Evolutionary conservation across 2,113 vertebrate genomes (phyloP), one percentile per base, ranked within the genome.

Genomic region (Bolborhynchus lineola): DNA sequence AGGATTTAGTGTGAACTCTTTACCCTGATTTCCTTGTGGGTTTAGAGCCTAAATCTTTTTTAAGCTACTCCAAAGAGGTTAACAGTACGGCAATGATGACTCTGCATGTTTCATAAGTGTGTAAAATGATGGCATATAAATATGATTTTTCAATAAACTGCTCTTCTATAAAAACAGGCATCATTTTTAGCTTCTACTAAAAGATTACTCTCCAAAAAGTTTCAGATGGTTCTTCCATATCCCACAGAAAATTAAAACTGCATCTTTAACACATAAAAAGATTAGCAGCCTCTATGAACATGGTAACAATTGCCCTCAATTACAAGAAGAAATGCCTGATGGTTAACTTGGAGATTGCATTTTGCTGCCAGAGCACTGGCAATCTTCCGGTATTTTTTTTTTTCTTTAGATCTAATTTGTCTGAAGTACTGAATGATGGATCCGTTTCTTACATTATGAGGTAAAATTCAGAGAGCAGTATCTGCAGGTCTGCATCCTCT

Each of bases 41-140:
- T 93, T 95, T 92, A 88, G 63, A 60, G 44, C 26, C 60, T 44
- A 93, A 88, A 92, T 83, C 64, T 59, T 82, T 89, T 92, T 82
- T 83, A 94, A 95, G 64, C 76, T 76, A 59, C 57, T 88, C 64
- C 42, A n/a, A 67, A 81, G 33, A 78, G 4, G 18, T 0, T 74
- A 31, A 64, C 44, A 82, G 37, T 24, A 82, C 4, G 7, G 79
- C 21, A 81, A 31, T 1, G 3, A 90, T 88, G 86, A 90, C 82
- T 47, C 2, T 15, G 75, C 82, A 86, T 5, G 11, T 81, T 93
- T 86, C 44, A 76, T 24, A 95, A 91, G 9, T 2, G 1, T 41
- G 29, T 35, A 78, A 78, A 88, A 78, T 24, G 44, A 39, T 13
- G 7, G 5, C 13, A 28, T 2, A 44, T 46, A 81, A 90, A 67